Percentiles rank a stretch among this genome's conserved stretches.
Evolutionary conservation across 2,888 invertebrate genomes (phyloP).

Genomic region (Eucera pruinosa): DNA sequence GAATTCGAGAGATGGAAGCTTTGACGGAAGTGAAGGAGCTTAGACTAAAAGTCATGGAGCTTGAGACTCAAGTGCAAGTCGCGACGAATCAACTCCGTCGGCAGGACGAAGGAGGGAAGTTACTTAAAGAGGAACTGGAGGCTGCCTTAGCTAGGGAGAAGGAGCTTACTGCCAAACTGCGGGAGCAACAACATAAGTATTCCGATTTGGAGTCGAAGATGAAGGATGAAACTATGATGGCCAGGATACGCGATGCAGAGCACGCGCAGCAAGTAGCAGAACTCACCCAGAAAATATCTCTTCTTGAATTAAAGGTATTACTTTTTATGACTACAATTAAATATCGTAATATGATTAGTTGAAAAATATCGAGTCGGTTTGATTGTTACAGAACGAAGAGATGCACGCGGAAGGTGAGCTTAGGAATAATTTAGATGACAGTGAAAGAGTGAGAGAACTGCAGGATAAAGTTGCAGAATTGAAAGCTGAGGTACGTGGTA

Average conservation of each 20-base stretch:
- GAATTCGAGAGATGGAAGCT: conserved; percentile 96
- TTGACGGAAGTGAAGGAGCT: conserved; percentile 97
- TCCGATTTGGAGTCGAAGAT: conserved; percentile 87
- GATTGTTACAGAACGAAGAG: conserved; percentile 92
- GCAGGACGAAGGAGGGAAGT: conserved; percentile 97
- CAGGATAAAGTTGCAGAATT: conserved; percentile 97
- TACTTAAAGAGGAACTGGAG: conserved; percentile 92
- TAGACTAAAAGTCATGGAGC: conserved; percentile 97
- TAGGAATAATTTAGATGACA: conserved; percentile 93
- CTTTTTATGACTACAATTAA: not conserved
- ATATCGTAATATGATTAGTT: not conserved
- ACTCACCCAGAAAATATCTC: conserved; percentile 96
- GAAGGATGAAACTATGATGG: conserved; percentile 97
- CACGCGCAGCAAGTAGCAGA: conserved; percentile 97
- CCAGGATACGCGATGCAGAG: conserved; percentile 96
- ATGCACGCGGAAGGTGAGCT: conserved; percentile 97
- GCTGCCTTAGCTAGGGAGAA: conserved; percentile 90
- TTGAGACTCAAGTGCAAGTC: conserved; percentile 97
- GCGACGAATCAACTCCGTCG: conserved; percentile 94
- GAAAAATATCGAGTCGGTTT: not conserved
- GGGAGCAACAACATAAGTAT: conserved; percentile 93
- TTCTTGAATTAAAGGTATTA: conserved; percentile 93
- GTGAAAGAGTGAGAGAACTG: conserved; percentile 93
- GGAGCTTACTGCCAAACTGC: conserved; percentile 90
- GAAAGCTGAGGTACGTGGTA: conserved; percentile 93